Evolutionary conservation across 2,113 vertebrate species (phyloP), one percentile per base, ranked within the genome.

Genomic region (Leptosomus discolor): DNA sequence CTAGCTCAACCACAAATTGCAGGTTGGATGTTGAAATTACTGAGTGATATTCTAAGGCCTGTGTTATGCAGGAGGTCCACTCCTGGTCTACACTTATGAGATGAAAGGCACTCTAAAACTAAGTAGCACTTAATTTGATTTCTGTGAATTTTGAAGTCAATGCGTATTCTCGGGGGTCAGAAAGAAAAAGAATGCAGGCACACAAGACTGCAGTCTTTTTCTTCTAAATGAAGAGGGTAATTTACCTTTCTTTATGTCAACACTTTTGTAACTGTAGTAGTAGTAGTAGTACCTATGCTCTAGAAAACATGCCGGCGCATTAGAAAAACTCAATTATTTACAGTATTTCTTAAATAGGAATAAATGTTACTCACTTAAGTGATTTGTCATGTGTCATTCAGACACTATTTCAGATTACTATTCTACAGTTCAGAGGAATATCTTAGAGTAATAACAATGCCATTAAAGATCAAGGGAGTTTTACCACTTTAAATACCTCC

Each of bases 71-170:
- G 56, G 48, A 92, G 67, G 76, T 92, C 61, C 77, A 64, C 51
- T 96, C 51, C 74, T 94, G 67, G 48, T 75, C 84, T 85, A 50
- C 60, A 76, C 76, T 91, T 94, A 56, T 20, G 37, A 65, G 65
- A 96, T 90, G 70, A 95, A 96, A 97, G 91, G 73, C 77, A 90
- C 64, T 92, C 53, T 68, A 71, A 56, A 95, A 75, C 23, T 90
- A 95, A 97, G 92, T n/a, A 91, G 69, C 73, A 76, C 77, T 41
- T 96, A 88, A 96, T 94, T 85, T 87, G 48, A 97, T 92, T 97
- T 97, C 79, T 54, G 48, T 90, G 45, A 90, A 92, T 95, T 91
- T 29, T 69, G 65, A 95, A 96, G 92, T 79, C 76, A 78, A 27
- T 50, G 48, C 2, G 5, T 91, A 32, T 39, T 96, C 70, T 65